These are phyloP conservation scores for Temnothorax curvispinosus DNA, from an alignment of 1,140 invertebrate genomes.

Conservation along the genomic window DNA sequence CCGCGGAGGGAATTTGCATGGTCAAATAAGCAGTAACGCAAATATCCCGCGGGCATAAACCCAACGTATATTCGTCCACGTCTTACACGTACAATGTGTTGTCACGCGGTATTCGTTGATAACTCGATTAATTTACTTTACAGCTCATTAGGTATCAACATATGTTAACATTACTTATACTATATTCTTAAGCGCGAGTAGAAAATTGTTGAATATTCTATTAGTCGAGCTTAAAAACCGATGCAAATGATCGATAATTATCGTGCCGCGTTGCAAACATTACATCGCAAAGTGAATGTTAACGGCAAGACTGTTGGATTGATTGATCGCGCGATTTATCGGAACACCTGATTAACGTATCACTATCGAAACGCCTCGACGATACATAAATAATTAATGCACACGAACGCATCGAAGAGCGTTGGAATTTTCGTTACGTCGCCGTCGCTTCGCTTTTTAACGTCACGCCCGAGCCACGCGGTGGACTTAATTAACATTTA, in stretches of 20 bases:
- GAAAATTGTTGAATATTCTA: slow-evolving; percentile 25
- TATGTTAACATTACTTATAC: neutral
- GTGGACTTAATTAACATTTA: slow-evolving; percentile 37
- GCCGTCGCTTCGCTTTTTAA: neutral
- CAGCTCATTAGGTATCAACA: slow-evolving; percentile 18
- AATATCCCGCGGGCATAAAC: slow-evolving; percentile 24
- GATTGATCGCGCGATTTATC: slow-evolving; percentile 53
- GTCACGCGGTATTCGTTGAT: neutral
- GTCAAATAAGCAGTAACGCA: slow-evolving; percentile 29
- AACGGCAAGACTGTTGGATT: neutral
- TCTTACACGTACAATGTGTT: neutral
- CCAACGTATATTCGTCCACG: neutral
- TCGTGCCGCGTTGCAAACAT: neutral
- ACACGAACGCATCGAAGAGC: slow-evolving; percentile 1
- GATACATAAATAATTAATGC: slow-evolving; percentile 51
- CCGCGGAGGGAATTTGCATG: slow-evolving; percentile 24
- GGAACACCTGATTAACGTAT: slow-evolving; percentile 34
- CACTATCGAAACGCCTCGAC: slow-evolving; percentile 6
- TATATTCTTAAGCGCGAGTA: neutral
- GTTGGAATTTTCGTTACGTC: slow-evolving; percentile 16
- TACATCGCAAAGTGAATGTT: slow-evolving; percentile 13
- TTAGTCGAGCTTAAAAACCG: neutral
- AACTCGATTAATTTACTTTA: slow-evolving; percentile 20
- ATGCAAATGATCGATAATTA: slow-evolving; percentile 41
- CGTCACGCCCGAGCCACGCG: neutral